Evolutionary conservation across 1,140 invertebrate species (phyloP), one percentile per base, ranked within the genome.

Genomic region (Aleiodes sp.): DNA sequence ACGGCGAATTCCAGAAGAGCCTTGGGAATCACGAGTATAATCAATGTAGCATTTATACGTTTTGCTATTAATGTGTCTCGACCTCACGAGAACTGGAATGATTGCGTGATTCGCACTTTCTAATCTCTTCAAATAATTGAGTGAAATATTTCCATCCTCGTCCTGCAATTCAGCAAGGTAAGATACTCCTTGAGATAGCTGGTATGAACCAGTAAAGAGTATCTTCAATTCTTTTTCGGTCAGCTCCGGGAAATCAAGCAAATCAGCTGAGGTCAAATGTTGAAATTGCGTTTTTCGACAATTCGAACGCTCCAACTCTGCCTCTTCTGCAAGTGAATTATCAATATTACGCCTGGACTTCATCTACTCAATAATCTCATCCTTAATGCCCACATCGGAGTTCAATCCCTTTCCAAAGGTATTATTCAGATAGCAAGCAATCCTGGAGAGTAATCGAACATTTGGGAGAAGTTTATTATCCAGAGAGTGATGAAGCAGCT

Each of bases 401-500:
- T 66, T 52, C 10, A 76, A 64, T 35, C 61, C 31, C 62, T 70
- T 70, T 19, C 70, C 68, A 68, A 70, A 76, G 10, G 24, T 10
- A 66, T 76, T 72, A 31, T 70, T 33, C 19, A 76, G 26, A 69
- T 65, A 75, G n/a, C 37, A 68, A 41, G 67, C 74, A 14, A 73
- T 73, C 70, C 59, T 52, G 62, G 31, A 64, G 46, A 46, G 64
- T 65, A 70, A 70, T 70, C 71, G 63, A 33, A 63, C 62, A 31
- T 70, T 75, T 63, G 72, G 70, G n/a, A 78, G 29, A 9, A 75
- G 21, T 63, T 76, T 75, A 62, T 78, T 76, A 43, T 75, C 73
- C 1, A 78, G 31, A 52, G 64, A 61, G 52, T 77, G 35, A 69
- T 78, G 37, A 21, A 79, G 63, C 21, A 76, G 39, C 10, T 69